A percentile compares a stretch with the other conserved stretches of the same genome.
Evolutionary conservation across 1,140 invertebrate species (phyloP).

Genomic region (Drosophila funebris): DNA sequence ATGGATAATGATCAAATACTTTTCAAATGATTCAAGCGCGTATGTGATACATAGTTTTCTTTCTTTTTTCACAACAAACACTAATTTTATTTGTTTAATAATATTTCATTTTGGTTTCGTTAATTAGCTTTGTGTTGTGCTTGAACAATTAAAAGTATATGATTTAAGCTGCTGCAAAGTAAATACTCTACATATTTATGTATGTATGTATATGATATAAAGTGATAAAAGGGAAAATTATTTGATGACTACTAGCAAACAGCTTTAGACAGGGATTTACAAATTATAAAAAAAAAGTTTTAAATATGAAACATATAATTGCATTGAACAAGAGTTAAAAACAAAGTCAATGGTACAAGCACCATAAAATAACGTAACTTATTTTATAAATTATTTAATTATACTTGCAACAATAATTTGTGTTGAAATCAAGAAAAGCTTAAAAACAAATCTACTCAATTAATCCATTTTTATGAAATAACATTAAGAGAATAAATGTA

Average conservation of each 20-base stretch:
- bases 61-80: background rate
- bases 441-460: constrained; percentile 26
- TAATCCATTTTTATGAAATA: constrained; percentile 36
- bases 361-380: constrained; percentile 30
- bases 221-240: constrained; percentile 45
- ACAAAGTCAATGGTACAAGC: constrained; percentile 35
- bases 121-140: constrained; percentile 19
- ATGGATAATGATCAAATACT: constrained; percentile 30
- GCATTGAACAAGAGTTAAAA: constrained; percentile 34
- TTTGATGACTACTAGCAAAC: constrained; percentile 46
- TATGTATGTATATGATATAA: constrained; percentile 55
- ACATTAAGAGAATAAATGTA: constrained; percentile 36
- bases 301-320: constrained; percentile 28
- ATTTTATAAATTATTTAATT: constrained; percentile 35
- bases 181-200: constrained; percentile 44
- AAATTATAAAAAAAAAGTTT: constrained; percentile 51
- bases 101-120: background rate
- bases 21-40: constrained; percentile 38
- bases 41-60: constrained; percentile 52
- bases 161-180: constrained; percentile 13
- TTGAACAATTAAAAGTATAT: constrained; percentile 14
- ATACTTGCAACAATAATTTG: constrained; percentile 23
- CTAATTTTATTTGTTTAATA: background rate
- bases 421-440: constrained; percentile 21
- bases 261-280: constrained; percentile 59